Evolutionary conservation across 2,888 invertebrate species (phyloP), one percentile per base, ranked within the genome.

Genomic region (Amphimallon solstitiale): DNA sequence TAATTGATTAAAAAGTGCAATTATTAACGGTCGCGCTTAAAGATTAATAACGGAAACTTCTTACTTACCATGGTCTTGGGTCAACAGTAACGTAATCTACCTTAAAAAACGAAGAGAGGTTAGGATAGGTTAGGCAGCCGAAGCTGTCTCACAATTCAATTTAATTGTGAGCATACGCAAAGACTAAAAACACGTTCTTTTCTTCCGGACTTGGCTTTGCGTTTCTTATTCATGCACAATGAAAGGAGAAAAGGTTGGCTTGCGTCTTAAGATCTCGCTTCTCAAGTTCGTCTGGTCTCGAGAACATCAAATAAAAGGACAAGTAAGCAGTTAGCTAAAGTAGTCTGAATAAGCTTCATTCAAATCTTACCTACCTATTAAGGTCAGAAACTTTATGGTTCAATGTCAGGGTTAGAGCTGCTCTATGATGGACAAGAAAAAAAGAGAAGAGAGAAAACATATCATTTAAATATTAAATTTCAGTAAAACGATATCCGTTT

Each of bases 141-240:
- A 46, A n/a, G 43, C 35, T 23, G 45, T 51, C 38, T 63, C 62
- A 51, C 49, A 51, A 63, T 63, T 52, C 64, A 56, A 64, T 64
- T 35, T 54, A 46, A 54, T 38, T 46, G 64, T 40, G 49, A 63
- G 51, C 61, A 61, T 49, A 61, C 43, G 63, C 59, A 63, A 54
- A 56, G 63, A 46, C 45, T 54, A 43, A 63, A 67, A 69, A 69
- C 68, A 69, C 61, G 68, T 69, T 67, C 64, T 45, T 69, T 63
- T 69, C 68, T 69, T 69, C 68, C 68, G 68, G 68, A 67, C 51
- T 69, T 69, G 46, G 63, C 66, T 66, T 69, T 66, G 61, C 67
- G 61, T 60, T 61, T 65, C 61, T 63, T 54, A 49, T 51, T 51
- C 64, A 65, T 65, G 15, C 29, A 45, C 56, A 29, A 43, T 65